Conservation (phyloP, 2,888 invertebrate species). For the Ochropacha duplaris region DNA sequence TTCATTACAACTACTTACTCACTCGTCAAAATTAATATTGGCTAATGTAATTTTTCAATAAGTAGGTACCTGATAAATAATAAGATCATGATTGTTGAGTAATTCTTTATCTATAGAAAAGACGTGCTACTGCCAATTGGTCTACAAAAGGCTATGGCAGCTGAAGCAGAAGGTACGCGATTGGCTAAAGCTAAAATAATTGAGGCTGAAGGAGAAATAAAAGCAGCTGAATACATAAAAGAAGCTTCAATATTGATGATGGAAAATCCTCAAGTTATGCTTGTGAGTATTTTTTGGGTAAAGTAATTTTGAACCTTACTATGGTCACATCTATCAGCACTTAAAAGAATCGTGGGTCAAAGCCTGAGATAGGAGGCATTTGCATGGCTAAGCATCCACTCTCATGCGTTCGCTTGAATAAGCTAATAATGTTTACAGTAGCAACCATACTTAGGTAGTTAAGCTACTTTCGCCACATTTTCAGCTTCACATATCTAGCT, state of each 20-base stretch:
- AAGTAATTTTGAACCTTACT: background rate
- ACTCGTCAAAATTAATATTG: slow-evolving; percentile 14
- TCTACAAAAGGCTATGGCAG: slow-evolving; percentile 63
- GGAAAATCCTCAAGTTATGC: slow-evolving; percentile 54
- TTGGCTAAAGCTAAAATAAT: slow-evolving; percentile 60
- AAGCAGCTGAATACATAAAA: slow-evolving; percentile 54
- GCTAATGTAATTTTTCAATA: slow-evolving; percentile 23
- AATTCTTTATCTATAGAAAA: slow-evolving; percentile 40
- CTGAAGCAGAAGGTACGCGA: slow-evolving; percentile 62
- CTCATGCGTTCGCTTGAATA: no score
- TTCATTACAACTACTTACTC: background rate
- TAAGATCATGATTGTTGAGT: no score
- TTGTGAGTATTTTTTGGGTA: slow-evolving; percentile 43
- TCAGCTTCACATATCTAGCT: no score
- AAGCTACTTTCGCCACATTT: no score
- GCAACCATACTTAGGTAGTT: no score
- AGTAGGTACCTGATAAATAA: background rate
- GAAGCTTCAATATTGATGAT: slow-evolving; percentile 52
- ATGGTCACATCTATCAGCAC: no score
- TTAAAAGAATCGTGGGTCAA: no score
- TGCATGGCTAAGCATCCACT: no score
- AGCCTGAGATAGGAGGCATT: no score
- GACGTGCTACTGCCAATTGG: slow-evolving; percentile 53
- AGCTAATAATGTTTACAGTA: no score
- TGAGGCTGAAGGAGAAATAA: slow-evolving; percentile 61